Base-by-base conservation (phyloP, 2,888 invertebrate species). In the Leptopilina drosophilae region DNA sequence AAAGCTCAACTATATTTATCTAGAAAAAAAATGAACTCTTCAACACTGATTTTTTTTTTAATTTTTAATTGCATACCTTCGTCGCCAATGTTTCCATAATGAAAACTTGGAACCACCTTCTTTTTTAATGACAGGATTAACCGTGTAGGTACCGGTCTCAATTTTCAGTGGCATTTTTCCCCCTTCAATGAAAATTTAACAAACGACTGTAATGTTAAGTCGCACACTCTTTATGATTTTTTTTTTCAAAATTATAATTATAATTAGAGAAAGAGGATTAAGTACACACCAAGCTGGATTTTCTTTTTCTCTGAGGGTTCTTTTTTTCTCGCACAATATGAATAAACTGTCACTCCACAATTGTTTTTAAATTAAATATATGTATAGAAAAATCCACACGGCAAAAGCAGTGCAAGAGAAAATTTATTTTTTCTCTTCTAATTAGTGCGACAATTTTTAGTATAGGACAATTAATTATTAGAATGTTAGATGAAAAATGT, bases 1-100 rank as follows among this genome's bases (percentile, higher is more conserved):
- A 11, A 42, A 33, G 33, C 33, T 49, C 12, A 49, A 49, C 33
- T 33, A 33, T 33, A 33, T 33, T 33, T 46, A 7, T n/a, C 15
- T 59, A 15, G 20, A 20, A 7, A 5, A 59, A 62, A 62, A 9
- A 62, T 2, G n/a, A 62, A 62, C 20, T 20, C 59, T 14, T 46
- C 12, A 49, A 49, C 49, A 49, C 49, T 49, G 49, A 49, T 49
- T 64, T 64, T 64, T 64, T 15, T 40, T 33, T 9, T 49, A 33
- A 33, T 33, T 33, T 33, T 33, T 4, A 33, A 4, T 33, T 33
- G 33, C 66, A 75, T 90, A 91, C 91, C 91, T 91, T 86, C 90
- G 89, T 67, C 91, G 90, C 91, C 91, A 91, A 82, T 91, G 88
- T 82, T 88, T 91, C 91, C 91, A 91, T 42, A 90, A 87, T 62